phyloP scores from a whole-genome alignment of 2,888 invertebrate species.

The Oligia fasciuncula region DNA sequence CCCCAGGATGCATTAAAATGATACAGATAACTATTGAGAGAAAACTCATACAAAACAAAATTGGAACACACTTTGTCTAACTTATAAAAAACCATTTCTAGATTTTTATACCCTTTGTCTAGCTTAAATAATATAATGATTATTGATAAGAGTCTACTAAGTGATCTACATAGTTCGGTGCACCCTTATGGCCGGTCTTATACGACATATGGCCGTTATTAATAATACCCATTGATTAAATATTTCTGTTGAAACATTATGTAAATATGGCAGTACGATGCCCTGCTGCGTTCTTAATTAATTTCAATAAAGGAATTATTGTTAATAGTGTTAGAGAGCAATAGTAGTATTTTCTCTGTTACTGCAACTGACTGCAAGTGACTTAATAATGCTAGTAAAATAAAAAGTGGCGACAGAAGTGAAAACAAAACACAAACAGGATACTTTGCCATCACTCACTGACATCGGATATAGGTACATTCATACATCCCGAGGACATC shows the following conservation, averaged over 20 bases:
- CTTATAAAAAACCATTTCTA: too few relatives aligned
- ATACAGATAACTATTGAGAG: not conserved
- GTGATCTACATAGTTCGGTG: not conserved
- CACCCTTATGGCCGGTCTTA: constrained; percentile 1
- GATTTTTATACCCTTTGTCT: not conserved
- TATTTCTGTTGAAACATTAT: constrained; percentile 32
- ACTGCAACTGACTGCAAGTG: not conserved
- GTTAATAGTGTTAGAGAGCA: not conserved
- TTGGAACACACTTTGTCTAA: not conserved
- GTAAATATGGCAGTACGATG: constrained; percentile 16
- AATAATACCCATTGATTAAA: constrained; percentile 31
- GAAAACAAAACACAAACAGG: too few relatives aligned
- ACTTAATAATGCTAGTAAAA: not conserved
- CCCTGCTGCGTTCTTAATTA: constrained; percentile 58
- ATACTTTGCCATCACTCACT: too few relatives aligned
- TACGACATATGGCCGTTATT: constrained; percentile 44
- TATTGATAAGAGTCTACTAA: not conserved
- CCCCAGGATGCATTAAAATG: not conserved
- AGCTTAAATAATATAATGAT: not conserved
- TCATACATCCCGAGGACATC: too few relatives aligned
- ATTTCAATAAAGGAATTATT: constrained; percentile 26
- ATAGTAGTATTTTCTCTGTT: constrained; percentile 9
- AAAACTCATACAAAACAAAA: not conserved
- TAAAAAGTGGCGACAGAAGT: too few relatives aligned
- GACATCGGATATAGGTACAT: too few relatives aligned